phyloP scores from a whole-genome alignment of 1,140 invertebrate species.

The Schlechtendalia chinensis region DNA sequence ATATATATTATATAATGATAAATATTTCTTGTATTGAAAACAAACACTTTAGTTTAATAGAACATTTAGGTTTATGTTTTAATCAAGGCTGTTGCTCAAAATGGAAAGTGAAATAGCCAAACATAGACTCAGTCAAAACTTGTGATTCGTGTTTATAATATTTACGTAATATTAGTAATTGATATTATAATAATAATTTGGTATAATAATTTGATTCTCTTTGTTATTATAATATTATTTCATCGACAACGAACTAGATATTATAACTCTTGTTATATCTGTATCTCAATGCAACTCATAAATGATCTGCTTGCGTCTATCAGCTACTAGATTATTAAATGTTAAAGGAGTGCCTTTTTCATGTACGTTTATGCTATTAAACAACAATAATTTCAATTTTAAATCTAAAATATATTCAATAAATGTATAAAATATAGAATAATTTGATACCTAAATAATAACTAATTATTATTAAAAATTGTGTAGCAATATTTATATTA shows the following conservation, averaged over 20 bases:
- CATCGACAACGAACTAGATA: neutral
- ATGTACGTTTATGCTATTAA: neutral
- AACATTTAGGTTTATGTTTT: neutral
- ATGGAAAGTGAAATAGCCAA: neutral
- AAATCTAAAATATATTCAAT: neutral
- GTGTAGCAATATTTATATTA: conserved; percentile 8
- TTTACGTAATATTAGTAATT: conserved; percentile 8
- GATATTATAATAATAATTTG: conserved; percentile 13
- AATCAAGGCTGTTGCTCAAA: neutral
- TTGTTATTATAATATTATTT: neutral
- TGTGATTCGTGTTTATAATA: neutral
- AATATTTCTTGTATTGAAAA: neutral
- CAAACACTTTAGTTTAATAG: neutral
- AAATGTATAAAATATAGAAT: conserved; percentile 5
- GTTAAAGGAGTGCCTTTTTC: conserved; percentile 29
- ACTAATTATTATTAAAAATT: neutral
- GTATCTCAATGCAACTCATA: neutral
- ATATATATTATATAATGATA: neutral
- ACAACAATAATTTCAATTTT: neutral
- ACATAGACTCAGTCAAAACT: no score
- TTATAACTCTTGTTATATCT: neutral
- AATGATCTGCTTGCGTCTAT: neutral
- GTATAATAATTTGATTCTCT: conserved; percentile 9
- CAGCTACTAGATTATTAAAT: conserved; percentile 20
- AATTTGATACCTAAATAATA: neutral